phyloP scores from a whole-genome alignment of 1,140 invertebrate genomes.

The Rhynchophorus ferrugineus region DNA sequence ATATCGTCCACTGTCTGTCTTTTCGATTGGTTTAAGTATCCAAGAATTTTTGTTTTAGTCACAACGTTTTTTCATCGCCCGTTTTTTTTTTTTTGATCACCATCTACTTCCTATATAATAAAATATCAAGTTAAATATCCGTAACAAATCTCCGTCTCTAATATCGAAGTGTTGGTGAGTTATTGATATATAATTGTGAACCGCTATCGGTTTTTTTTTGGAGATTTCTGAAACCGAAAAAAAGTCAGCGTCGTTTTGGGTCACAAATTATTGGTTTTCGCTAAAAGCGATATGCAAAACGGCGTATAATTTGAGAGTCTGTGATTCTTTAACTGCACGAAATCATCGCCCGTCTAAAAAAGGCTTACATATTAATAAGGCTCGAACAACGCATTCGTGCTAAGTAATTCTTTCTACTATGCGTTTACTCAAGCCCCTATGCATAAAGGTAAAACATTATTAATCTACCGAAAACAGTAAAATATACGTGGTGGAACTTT shows the following conservation, averaged over 20 bases:
- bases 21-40: conserved; percentile 7
- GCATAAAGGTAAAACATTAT: conserved; percentile 14
- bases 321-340: conserved; percentile 34
- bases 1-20: not conserved
- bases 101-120: too few relatives aligned
- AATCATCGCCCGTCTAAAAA: conserved; percentile 27
- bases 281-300: conserved; percentile 40
- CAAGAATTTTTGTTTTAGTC: conserved; percentile 6
- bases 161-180: conserved; percentile 5
- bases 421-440: conserved; percentile 22
- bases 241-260: conserved; percentile 26
- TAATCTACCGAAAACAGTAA: conserved; percentile 7
- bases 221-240: too few relatives aligned
- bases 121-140: conserved; percentile 7
- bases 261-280: conserved; percentile 37
- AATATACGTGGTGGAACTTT: conserved; percentile 7
- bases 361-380: conserved; percentile 37
- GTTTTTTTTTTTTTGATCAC: too few relatives aligned
- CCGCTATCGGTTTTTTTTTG: not conserved
- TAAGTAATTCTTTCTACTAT: conserved; percentile 29
- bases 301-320: conserved; percentile 37
- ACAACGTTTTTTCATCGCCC: conserved; percentile 7
- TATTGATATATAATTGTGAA: not conserved
- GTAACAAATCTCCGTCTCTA: conserved; percentile 8
- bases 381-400: conserved; percentile 36